phyloP scores from a whole-genome alignment of 2,888 invertebrate genomes.

The Scaptomyza cyrtandrae region DNA sequence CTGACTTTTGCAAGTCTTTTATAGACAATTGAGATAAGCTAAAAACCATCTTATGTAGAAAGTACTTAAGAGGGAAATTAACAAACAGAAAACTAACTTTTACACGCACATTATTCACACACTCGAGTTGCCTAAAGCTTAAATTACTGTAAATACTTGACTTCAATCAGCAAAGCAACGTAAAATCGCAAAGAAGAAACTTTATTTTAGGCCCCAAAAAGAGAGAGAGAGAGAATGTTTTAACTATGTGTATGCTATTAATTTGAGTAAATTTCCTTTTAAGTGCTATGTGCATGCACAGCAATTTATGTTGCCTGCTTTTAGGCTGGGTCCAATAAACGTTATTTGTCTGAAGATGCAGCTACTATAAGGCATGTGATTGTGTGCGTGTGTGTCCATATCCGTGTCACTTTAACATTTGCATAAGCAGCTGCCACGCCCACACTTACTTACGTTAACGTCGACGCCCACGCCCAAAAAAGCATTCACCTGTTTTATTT shows the following conservation, averaged over 20 bases:
- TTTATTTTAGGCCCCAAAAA: no score
- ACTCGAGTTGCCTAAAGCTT: conserved; percentile 1
- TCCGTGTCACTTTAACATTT: conserved; percentile 32
- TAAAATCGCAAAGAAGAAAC: not conserved
- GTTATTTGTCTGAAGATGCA: conserved; percentile 35
- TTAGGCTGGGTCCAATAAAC: conserved; percentile 41
- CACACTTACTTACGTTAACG: not conserved
- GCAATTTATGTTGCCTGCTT: conserved; percentile 44
- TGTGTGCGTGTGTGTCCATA: conserved; percentile 5
- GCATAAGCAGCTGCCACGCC: conserved; percentile 46
- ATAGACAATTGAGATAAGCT: not conserved
- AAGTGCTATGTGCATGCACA: conserved; percentile 11
- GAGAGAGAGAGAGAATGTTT: not conserved
- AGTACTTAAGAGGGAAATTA: conserved; percentile 1
- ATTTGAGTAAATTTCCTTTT: conserved; percentile 62
- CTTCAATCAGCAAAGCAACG: not conserved
- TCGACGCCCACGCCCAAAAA: conserved; percentile 15
- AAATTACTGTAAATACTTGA: conserved; percentile 14
- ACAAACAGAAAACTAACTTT: conserved; percentile 5
- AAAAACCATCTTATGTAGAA: not conserved
- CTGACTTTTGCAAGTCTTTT: no score
- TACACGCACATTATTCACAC: not conserved
- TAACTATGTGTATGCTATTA: conserved; percentile 52
- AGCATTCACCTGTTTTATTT: conserved; percentile 75
- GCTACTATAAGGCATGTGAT: conserved; percentile 14